These are phyloP conservation scores for Ramphastos sulfuratus DNA, from an alignment of 2,113 vertebrate species.

Conservation along the genomic window DNA sequence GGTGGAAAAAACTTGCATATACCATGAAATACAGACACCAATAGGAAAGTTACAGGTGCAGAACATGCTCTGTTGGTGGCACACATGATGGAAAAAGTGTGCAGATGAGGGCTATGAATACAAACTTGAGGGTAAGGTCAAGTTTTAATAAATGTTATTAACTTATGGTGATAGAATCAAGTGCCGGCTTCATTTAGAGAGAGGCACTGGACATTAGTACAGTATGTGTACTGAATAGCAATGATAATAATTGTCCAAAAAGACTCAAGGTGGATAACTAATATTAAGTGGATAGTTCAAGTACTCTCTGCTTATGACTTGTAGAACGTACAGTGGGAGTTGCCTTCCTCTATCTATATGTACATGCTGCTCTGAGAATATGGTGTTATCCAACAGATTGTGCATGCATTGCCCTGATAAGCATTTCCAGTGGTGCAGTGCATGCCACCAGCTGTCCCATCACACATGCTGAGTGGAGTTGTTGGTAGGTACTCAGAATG, in stretches of 20 bases:
- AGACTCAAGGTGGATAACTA: not conserved
- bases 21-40: not conserved
- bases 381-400: fast-evolving
- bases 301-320: not conserved
- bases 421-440: not conserved
- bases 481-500: not conserved
- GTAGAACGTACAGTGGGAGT: not conserved
- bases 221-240: not conserved
- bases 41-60: not conserved
- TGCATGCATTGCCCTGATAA: not conserved
- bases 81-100: not conserved
- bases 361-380: not conserved
- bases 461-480: not conserved
- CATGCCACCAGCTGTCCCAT: not conserved
- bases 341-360: fast-evolving
- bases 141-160: not conserved
- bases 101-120: not conserved
- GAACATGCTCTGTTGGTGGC: not conserved
- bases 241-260: not conserved
- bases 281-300: not conserved
- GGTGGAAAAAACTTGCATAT: not conserved
- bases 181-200: not conserved
- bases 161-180: not conserved
- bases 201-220: not conserved
- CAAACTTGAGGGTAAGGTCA: not conserved